Percentiles rank a stretch among this genome's conserved stretches.
These are phyloP conservation scores for Periophthalmodon schlosseri DNA, from an alignment of 2,113 vertebrate genomes.

Conservation along the genomic window DNA sequence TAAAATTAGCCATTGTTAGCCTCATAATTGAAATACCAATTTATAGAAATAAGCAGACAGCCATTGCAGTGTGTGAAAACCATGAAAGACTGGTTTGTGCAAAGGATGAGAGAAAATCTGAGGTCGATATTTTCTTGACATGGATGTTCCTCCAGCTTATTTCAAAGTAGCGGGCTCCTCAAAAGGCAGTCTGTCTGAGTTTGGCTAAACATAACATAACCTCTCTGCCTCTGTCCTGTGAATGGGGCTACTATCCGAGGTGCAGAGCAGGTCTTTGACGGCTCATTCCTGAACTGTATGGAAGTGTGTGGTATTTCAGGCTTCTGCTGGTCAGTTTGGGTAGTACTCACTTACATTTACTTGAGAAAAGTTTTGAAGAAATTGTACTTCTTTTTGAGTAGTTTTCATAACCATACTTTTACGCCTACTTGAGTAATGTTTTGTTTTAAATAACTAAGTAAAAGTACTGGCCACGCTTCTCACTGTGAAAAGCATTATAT, in stretches of 20 bases:
- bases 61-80: conserved; percentile 12
- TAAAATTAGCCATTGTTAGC: conserved; percentile 42
- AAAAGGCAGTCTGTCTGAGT: conserved; percentile 71
- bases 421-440: too few relatives aligned
- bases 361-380: too few relatives aligned
- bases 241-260: conserved; percentile 66
- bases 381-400: too few relatives aligned
- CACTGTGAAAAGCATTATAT: too few relatives aligned
- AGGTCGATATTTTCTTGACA: conserved; percentile 71
- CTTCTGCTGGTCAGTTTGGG: conserved; percentile 15
- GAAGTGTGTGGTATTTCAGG: conserved; percentile 45
- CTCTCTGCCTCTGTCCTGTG: conserved; percentile 36
- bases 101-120: conserved; percentile 54
- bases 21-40: conserved; percentile 49
- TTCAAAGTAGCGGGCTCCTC: conserved; percentile 68
- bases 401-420: too few relatives aligned
- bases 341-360: too few relatives aligned
- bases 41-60: conserved; percentile 22
- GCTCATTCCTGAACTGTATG: conserved; percentile 45
- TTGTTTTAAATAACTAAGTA: too few relatives aligned
- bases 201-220: conserved; percentile 64
- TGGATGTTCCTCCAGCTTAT: conserved; percentile 67
- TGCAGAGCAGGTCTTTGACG: conserved; percentile 27
- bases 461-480: too few relatives aligned
- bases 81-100: conserved; percentile 68